Percentiles rank a stretch among this genome's conserved stretches.
Evolutionary conservation across 2,113 vertebrate genomes (phyloP).

Genomic region (Ammodytes dubius): DNA sequence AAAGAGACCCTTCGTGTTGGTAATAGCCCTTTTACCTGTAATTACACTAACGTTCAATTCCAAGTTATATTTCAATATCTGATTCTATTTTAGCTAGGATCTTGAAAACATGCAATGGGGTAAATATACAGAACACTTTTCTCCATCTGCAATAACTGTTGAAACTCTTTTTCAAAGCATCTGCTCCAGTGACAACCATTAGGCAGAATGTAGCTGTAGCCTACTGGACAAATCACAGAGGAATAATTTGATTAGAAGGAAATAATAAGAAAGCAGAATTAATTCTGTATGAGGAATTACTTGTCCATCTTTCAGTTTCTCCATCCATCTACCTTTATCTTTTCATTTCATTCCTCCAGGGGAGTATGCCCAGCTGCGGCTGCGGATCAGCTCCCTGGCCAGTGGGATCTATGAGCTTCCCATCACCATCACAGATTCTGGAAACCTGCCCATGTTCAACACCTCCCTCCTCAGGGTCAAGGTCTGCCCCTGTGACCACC

Average conservation of each 20-base stretch:
- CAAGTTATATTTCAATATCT: background rate
- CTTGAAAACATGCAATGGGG: background rate
- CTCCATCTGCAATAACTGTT: background rate
- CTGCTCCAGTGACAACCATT: background rate
- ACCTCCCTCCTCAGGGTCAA: constrained; percentile 93
- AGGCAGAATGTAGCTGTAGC: background rate
- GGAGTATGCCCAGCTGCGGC: constrained; percentile 91
- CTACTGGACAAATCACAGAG: background rate
- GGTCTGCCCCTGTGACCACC: constrained; percentile 96
- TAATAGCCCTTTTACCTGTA: too few species aligned
- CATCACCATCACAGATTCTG: constrained; percentile 96
- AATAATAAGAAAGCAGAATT: background rate
- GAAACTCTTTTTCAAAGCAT: background rate
- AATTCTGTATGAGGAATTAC: background rate
- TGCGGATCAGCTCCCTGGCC: constrained; percentile 91
- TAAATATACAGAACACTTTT: background rate
- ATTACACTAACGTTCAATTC: too few species aligned
- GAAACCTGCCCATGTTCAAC: constrained; percentile 94
- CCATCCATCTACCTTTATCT: background rate
- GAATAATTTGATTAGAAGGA: background rate
- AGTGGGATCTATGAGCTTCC: constrained; percentile 95
- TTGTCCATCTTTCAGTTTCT: background rate
- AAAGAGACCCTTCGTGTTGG: too few species aligned
- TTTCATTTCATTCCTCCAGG: constrained; percentile 77
- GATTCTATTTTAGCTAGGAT: background rate